Conservation (phyloP, 2,797 vertebrate genomes). For the Allobates femoralis region DNA sequence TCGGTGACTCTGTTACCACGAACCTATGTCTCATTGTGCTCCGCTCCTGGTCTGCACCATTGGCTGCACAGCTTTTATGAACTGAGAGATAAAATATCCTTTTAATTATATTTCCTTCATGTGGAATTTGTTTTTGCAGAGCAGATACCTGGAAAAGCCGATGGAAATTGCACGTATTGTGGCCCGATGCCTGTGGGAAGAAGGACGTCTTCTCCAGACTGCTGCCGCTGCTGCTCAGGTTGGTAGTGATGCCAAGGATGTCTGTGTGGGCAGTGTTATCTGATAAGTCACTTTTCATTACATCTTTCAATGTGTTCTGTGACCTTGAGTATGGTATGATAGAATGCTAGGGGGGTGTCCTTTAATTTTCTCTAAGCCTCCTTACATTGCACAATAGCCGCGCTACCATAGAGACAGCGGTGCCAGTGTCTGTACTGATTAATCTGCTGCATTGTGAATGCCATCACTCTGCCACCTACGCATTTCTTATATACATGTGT, state of each 20-base stretch:
- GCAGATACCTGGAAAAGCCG: conserved; percentile 95
- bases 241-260: not conserved
- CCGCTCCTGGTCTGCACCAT: no score
- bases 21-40: no score
- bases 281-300: not conserved
- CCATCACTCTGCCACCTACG: not conserved
- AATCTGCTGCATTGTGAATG: not conserved
- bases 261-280: not conserved
- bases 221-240: conserved; percentile 93
- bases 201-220: conserved; percentile 91
- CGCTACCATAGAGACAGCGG: conserved; percentile 2
- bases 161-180: conserved; percentile 98
- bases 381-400: not conserved
- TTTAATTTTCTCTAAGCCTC: not conserved
- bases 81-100: no score
- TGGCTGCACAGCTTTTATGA: no score
- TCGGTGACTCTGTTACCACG: no score
- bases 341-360: not conserved
- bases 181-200: conserved; percentile 96
- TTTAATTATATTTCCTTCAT: not conserved
- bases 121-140: conserved; percentile 71
- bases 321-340: not conserved
- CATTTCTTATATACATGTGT: not conserved
- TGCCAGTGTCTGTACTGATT: not conserved
- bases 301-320: not conserved